phyloP scores from a whole-genome alignment of 1,140 invertebrate species.

The Pseudomyrmex flavicornis region DNA sequence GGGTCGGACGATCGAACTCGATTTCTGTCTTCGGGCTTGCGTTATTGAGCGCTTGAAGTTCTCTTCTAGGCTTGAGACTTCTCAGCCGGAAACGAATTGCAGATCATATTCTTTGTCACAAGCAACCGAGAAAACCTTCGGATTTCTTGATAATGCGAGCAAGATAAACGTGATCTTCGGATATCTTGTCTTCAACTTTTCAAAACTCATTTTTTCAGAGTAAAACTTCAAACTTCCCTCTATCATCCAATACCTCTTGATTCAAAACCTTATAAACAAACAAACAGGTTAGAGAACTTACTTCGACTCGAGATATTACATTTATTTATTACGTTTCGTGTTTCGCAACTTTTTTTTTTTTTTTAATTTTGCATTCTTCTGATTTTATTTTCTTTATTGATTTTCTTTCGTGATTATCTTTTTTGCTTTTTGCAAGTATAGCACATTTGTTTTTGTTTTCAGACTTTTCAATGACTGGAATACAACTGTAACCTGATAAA shows the following conservation, averaged over 20 bases:
- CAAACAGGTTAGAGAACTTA: constrained; percentile 85
- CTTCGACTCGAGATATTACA: constrained; percentile 74
- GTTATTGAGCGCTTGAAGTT: constrained; percentile 72
- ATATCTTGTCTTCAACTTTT: constrained; percentile 84
- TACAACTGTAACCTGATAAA: constrained; percentile 72
- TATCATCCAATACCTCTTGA: constrained; percentile 86
- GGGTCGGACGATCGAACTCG: constrained; percentile 75
- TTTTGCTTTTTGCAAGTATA: constrained; percentile 20
- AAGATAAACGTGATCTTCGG: constrained; percentile 82
- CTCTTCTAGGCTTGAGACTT: constrained; percentile 85
- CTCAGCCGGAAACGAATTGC: constrained; percentile 82
- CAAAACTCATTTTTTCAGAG: constrained; percentile 84
- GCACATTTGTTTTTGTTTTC: constrained; percentile 57
- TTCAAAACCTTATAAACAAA: constrained; percentile 87
- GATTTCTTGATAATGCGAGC: constrained; percentile 82
- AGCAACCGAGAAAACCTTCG: constrained; percentile 82
- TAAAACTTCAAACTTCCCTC: constrained; percentile 86
- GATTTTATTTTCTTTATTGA: not conserved
- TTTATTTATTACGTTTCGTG: constrained; percentile 46
- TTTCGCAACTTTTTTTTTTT: constrained; percentile 61
- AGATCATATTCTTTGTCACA: constrained; percentile 86
- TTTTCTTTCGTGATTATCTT: constrained; percentile 57
- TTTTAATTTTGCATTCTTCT: not conserved
- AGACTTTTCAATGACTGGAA: constrained; percentile 71
- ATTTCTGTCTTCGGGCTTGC: constrained; percentile 79